Evolutionary conservation across 1,140 invertebrate species (phyloP).

Genomic region (Sinonovacula constricta): DNA sequence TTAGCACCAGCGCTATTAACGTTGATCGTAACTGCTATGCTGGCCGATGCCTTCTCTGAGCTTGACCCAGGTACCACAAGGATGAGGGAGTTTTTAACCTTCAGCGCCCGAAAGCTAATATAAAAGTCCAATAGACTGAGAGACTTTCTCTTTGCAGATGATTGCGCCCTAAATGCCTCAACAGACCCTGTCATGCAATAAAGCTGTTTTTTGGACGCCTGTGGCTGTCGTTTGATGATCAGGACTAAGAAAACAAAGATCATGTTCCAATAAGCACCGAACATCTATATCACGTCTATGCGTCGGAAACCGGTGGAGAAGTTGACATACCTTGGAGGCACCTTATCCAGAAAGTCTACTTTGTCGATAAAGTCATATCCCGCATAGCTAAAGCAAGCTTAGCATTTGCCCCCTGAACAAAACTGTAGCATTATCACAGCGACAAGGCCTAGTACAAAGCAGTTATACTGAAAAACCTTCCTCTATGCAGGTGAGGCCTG

Average conservation of each 20-base stretch:
- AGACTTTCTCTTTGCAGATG: constrained; percentile 52
- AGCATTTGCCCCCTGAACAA: neutral
- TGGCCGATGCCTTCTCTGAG: too few species aligned
- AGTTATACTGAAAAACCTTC: constrained; percentile 28
- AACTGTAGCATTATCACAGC: neutral
- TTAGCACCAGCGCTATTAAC: too few species aligned
- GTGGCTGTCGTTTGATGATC: too few species aligned
- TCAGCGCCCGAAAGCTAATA: constrained; percentile 35
- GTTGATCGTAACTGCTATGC: too few species aligned
- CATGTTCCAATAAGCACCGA: constrained; percentile 34
- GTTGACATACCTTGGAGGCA: too few species aligned
- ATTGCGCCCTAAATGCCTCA: constrained; percentile 51
- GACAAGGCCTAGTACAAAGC: constrained; percentile 25
- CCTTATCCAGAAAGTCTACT: too few species aligned
- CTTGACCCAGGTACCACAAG: constrained; percentile 20
- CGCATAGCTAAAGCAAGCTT: neutral
- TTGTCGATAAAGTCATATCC: too few species aligned
- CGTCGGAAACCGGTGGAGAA: too few species aligned
- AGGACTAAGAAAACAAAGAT: constrained; percentile 55
- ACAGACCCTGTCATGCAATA: constrained; percentile 21
- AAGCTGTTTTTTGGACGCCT: constrained; percentile 43
- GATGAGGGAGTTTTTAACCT: constrained; percentile 52
- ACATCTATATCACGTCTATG: constrained; percentile 28
- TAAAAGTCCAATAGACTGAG: constrained; percentile 34
- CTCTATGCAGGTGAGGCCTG: constrained; percentile 12